Evolutionary conservation across 2,797 vertebrate genomes (phyloP), one percentile per base, ranked within the genome.

Genomic region (Trachurus trachurus): DNA sequence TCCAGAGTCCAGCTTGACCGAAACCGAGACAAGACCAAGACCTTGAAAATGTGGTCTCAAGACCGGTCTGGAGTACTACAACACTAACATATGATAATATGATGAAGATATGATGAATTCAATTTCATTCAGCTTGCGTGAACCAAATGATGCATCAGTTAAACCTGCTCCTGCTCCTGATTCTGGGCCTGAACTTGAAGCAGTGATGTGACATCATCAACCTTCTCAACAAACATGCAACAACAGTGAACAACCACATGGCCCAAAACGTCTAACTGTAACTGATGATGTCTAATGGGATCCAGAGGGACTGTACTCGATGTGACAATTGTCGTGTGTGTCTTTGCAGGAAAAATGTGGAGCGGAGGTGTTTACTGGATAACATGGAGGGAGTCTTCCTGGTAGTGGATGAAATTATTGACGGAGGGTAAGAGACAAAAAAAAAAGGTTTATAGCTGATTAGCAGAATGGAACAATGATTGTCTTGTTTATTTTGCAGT

Each of bases 341-440:
- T 65, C 10, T 17, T 40, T 81, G 50, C 79, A 99, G 97, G 93
- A 98, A 96, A 88, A 97, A 97, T 8, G 95, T 98, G 83, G 98
- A 98, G 91, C 96, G 96, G 72, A 92, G 94, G 66, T 95, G 94
- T 87, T 87, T 99, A 79, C 86, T 99, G 83, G 97, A 98, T 62
- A 98, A 98, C 92, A 94, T 98, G 96, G 98, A 98, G 0, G 96
- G 96, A 57, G 96, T 92, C 1, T 97, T 97, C 85, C 87, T 99
- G 21, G 94, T 98, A 68, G 95, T 98, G 89, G 98, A 98, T 9
- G 97, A 99, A 90, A 98, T 97, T 56, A 96, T 99, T 21, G 98
- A 99, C 67, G 95, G 95, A 67, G 95, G 95, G 95, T 96, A 77
- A 90, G 89, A 74, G 17, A 50, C 31, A 6, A n/a, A 16, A 22